These are phyloP conservation scores for Cataglyphis cursor DNA, from an alignment of 2,888 invertebrate genomes.

Conservation along the genomic window DNA sequence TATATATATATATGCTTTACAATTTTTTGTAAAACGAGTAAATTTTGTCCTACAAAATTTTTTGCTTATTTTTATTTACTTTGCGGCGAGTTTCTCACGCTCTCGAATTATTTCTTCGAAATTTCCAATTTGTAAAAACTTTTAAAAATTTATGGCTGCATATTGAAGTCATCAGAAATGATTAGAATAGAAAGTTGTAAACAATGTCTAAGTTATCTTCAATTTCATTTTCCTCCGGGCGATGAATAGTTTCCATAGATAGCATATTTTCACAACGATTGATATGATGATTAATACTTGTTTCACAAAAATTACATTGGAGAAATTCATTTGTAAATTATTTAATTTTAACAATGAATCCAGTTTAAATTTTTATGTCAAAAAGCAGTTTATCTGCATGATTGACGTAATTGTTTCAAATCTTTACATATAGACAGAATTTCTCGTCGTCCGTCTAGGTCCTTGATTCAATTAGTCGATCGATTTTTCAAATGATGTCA, in stretches of 20 bases:
- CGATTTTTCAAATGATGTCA: slow-evolving; percentile 57
- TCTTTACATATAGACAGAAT: background rate
- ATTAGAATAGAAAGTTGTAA: slow-evolving; percentile 41
- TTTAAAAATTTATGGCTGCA: slow-evolving; percentile 41
- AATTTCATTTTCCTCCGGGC: background rate
- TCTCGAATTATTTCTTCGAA: background rate
- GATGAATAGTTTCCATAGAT: background rate
- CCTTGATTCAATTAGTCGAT: slow-evolving; percentile 59
- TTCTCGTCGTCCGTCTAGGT: slow-evolving; percentile 2
- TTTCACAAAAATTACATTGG: background rate
- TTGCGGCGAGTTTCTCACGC: background rate
- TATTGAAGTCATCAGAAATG: slow-evolving; percentile 26
- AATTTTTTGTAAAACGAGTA: too few relatives aligned
- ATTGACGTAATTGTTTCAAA: background rate
- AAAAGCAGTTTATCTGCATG: background rate
- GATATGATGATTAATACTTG: background rate
- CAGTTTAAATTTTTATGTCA: too few relatives aligned
- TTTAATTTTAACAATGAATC: background rate
- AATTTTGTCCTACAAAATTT: too few relatives aligned
- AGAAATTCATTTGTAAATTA: background rate
- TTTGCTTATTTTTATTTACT: background rate
- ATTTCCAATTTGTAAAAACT: background rate
- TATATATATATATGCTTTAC: too few relatives aligned
- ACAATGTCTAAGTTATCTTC: background rate
- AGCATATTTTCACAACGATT: background rate